Evolutionary conservation across 2,888 invertebrate genomes (phyloP).

Genomic region (Chaitophorus viminalis): DNA sequence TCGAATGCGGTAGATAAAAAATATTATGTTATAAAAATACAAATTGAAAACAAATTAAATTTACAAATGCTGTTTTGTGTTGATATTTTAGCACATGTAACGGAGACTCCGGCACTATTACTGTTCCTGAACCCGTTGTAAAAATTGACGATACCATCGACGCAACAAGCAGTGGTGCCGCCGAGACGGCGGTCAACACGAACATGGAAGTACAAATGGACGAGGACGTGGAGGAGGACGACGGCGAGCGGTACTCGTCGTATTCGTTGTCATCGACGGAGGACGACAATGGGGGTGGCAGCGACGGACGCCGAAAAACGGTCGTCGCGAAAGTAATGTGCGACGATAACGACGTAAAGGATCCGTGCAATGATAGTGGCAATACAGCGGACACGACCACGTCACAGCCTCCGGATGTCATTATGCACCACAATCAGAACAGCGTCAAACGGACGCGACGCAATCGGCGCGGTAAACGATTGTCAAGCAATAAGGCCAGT

Average conservation of each 20-base stretch:
- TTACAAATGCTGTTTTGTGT: neutral
- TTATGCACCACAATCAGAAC: constrained; percentile 30
- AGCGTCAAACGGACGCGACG: constrained; percentile 17
- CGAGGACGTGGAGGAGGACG: constrained; percentile 3
- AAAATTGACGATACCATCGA: neutral
- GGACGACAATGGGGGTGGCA: neutral
- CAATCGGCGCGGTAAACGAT: neutral
- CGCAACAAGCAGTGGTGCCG: neutral
- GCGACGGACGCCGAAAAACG: neutral
- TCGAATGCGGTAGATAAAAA: too few relatives aligned
- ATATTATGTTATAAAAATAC: too few relatives aligned
- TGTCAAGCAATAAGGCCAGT: neutral
- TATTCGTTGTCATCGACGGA: constrained; percentile 15
- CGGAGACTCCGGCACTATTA: neutral
- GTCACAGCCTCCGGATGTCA: constrained; percentile 33
- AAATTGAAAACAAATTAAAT: too few relatives aligned
- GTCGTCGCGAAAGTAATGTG: neutral
- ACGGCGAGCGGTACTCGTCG: neutral
- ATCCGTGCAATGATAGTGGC: neutral
- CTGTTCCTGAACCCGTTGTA: neutral
- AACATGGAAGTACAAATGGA: neutral
- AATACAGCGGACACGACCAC: neutral
- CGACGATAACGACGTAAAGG: neutral
- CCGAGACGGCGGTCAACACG: neutral
- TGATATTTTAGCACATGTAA: neutral